Base-by-base conservation (phyloP, 2,797 vertebrate species). In the Gila robusta region DNA sequence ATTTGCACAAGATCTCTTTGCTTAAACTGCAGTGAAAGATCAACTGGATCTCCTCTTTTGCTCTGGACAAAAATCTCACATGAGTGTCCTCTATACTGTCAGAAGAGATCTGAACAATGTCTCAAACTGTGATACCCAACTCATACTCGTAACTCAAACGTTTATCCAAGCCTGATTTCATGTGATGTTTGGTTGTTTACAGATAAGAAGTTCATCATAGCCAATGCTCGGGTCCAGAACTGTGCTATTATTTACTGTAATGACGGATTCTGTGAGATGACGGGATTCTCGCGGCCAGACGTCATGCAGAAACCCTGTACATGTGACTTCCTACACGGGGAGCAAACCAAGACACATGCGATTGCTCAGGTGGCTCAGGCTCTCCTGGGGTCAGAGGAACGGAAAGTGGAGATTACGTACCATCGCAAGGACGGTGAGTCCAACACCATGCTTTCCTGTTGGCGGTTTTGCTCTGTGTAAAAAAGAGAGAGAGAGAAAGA, bases 191-290 rank as follows among this genome's bases (percentile, higher is more conserved):
- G 52, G 7, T 79, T 44, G n/a, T 80, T 80, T 67, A 85, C 96
- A 99, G 98, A 99, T 95, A 97, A 98, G 93, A 99, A 98, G 97
- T 99, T 99, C 95, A 96, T 99, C 90, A 99, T 99, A 94, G 98
- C 98, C 94, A 99, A 99, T 93, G 98, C 98, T 89, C 96, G 98
- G 92, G 98, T 98, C 85, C 96, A 98, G 94, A 99, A 99, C 89
- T 99, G 98, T 94, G 98, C 98, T 8, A 99, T 99, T 93, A 99
- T 99, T 92, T 99, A 99, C 94, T 99, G 98, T 96, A 99, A 99
- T 76, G 98, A 99, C 84, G 97, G 96, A 82, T 99, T 99, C 95
- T 99, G 98, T 85, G 98, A 99, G 95, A 98, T 99, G 98, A 99
- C 98, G 0, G 98, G 98, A 81, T 99, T 98, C 95, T 99, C 98